phyloP scores from a whole-genome alignment of 2,113 vertebrate genomes.

The Calonectris borealis region DNA sequence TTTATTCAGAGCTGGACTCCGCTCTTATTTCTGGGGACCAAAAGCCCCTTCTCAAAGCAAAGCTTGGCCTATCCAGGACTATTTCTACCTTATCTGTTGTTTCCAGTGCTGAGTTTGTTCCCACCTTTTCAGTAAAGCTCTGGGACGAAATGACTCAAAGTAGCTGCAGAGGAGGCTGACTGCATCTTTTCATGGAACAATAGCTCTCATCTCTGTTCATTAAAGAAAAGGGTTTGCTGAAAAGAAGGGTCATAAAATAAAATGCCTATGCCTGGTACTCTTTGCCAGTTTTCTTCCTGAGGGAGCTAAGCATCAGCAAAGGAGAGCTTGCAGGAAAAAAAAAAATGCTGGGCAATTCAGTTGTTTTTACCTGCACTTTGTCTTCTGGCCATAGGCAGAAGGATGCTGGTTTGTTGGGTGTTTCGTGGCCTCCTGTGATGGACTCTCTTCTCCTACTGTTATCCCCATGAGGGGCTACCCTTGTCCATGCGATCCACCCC shows the following conservation, averaged over 20 bases:
- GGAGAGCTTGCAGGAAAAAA: not conserved
- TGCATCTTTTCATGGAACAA: not conserved
- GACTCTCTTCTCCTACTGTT: not conserved
- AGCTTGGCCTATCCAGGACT: not conserved
- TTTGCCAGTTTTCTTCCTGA: not conserved
- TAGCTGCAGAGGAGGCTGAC: not conserved
- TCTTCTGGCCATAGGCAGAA: not conserved
- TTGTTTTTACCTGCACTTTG: not conserved
- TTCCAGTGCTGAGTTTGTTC: not conserved
- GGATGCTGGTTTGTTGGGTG: not conserved
- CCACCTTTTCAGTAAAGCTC: not conserved
- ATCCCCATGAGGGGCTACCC: no score
- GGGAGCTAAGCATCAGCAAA: not conserved
- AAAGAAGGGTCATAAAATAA: not conserved
- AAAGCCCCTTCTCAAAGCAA: not conserved
- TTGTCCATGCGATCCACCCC: fast-evolving
- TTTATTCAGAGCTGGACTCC: not conserved
- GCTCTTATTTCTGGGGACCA: not conserved
- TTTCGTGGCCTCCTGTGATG: not conserved
- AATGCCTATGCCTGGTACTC: not conserved
- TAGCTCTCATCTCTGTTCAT: not conserved
- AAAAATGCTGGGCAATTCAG: not conserved
- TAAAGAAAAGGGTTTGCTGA: not conserved
- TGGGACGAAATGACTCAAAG: not conserved
- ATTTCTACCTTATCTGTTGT: not conserved